phyloP scores from a whole-genome alignment of 2,113 vertebrate genomes.

The Pagrus major region DNA sequence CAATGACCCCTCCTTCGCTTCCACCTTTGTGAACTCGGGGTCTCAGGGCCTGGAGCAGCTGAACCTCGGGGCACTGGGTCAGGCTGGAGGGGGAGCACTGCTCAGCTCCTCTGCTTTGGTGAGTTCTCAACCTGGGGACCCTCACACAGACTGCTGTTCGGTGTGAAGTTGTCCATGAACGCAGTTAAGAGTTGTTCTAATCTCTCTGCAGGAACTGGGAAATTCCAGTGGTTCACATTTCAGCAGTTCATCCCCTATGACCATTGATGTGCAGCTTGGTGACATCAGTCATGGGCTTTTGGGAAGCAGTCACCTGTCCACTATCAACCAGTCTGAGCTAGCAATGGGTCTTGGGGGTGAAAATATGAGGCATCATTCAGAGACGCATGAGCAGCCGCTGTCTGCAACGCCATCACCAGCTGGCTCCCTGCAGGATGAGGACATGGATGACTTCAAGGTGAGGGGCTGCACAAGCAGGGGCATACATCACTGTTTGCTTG shows the following conservation, averaged over 20 bases:
- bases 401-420: slow-evolving; percentile 89
- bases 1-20: slow-evolving; percentile 85
- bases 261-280: slow-evolving; percentile 90
- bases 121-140: slow-evolving; percentile 18
- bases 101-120: slow-evolving; percentile 79
- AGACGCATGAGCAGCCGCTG: slow-evolving; percentile 87
- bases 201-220: slow-evolving; percentile 87
- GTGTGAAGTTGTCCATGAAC: neutral
- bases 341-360: slow-evolving; percentile 87
- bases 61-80: slow-evolving; percentile 87
- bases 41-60: slow-evolving; percentile 87
- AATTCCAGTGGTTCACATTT: slow-evolving; percentile 90
- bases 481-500: neutral
- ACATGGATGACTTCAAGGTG: slow-evolving; percentile 91
- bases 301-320: slow-evolving; percentile 88
- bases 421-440: slow-evolving; percentile 90
- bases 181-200: neutral
- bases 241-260: slow-evolving; percentile 90
- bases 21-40: slow-evolving; percentile 83
- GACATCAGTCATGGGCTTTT: slow-evolving; percentile 88
- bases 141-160: neutral
- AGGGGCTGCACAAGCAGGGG: slow-evolving; percentile 1
- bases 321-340: slow-evolving; percentile 92
- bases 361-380: slow-evolving; percentile 83
- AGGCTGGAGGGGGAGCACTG: slow-evolving; percentile 86